Conservation (phyloP, 2,888 invertebrate genomes). For the Drosophila colorata region DNA sequence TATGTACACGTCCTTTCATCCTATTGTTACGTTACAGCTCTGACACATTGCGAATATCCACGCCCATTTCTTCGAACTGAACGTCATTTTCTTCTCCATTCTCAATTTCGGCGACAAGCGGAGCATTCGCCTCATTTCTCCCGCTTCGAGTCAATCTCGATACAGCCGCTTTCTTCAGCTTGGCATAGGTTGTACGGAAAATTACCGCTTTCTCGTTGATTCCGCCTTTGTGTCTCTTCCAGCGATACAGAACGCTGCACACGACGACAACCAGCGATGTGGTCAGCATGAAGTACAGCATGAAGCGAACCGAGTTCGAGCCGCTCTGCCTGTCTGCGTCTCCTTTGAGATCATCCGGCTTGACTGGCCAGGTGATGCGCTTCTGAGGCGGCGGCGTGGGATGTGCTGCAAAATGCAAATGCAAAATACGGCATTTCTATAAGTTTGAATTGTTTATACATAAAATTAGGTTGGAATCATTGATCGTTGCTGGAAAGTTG, state of each 20-base stretch:
- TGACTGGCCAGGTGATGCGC: conserved; percentile 46
- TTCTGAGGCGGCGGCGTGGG: conserved; percentile 8
- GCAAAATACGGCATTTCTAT: too few species aligned
- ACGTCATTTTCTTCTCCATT: conserved; percentile 24
- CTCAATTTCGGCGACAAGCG: conserved; percentile 34
- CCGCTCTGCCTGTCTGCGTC: conserved; percentile 14
- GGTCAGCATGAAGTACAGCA: conserved; percentile 43
- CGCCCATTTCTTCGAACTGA: conserved; percentile 53
- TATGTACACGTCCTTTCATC: conserved; percentile 8
- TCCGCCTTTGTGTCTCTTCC: conserved; percentile 13
- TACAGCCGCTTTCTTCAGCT: conserved; percentile 23
- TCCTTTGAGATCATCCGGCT: conserved; percentile 39
- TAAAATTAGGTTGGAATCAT: too few species aligned
- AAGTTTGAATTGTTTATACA: too few species aligned
- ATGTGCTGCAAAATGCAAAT: conserved; percentile 10
- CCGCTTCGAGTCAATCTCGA: background rate
- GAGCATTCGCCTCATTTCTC: background rate
- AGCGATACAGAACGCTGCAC: conserved; percentile 44
- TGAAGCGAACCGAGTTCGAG: conserved; percentile 28
- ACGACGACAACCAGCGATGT: conserved; percentile 39
- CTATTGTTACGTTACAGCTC: conserved; percentile 23
- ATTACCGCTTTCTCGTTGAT: conserved; percentile 47
- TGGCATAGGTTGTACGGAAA: conserved; percentile 38
- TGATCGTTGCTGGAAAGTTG: too few species aligned
- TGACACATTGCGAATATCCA: conserved; percentile 44